phyloP scores from a whole-genome alignment of 2,113 vertebrate species.

The Willisornis vidua region DNA sequence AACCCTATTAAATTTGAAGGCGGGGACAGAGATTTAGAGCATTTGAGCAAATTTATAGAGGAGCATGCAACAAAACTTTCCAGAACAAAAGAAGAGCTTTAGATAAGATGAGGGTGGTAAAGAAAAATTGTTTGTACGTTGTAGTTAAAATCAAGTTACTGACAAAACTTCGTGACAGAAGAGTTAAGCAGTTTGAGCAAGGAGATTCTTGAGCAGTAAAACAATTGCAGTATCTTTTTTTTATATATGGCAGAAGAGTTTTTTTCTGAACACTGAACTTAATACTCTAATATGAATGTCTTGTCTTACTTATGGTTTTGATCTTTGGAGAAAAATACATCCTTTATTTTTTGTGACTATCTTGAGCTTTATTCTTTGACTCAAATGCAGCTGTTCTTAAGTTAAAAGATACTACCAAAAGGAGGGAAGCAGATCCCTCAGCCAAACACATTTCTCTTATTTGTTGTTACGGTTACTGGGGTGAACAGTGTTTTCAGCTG shows the following conservation, averaged over 20 bases:
- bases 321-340: slow-evolving; percentile 72
- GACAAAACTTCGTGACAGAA: background rate
- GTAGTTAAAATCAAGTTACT: slow-evolving; percentile 43
- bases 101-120: slow-evolving; percentile 35
- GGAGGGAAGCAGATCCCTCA: background rate
- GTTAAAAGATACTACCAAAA: slow-evolving; percentile 51
- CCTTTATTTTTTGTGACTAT: slow-evolving; percentile 77
- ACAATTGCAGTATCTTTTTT: slow-evolving; percentile 10
- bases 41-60: slow-evolving; percentile 90
- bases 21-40: slow-evolving; percentile 87
- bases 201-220: background rate
- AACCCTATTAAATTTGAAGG: slow-evolving; percentile 90
- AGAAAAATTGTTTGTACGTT: background rate
- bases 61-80: slow-evolving; percentile 84
- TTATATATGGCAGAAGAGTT: slow-evolving; percentile 45
- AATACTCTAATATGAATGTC: slow-evolving; percentile 57
- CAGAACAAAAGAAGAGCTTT: slow-evolving; percentile 88
- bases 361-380: slow-evolving; percentile 60
- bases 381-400: slow-evolving; percentile 22
- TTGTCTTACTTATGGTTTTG: slow-evolving; percentile 47
- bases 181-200: slow-evolving; percentile 7
- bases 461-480: background rate
- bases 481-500: background rate
- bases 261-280: slow-evolving; percentile 69
- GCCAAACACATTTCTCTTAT: background rate